phyloP scores from a whole-genome alignment of 2,888 invertebrate genomes.

The Myathropa florea region DNA sequence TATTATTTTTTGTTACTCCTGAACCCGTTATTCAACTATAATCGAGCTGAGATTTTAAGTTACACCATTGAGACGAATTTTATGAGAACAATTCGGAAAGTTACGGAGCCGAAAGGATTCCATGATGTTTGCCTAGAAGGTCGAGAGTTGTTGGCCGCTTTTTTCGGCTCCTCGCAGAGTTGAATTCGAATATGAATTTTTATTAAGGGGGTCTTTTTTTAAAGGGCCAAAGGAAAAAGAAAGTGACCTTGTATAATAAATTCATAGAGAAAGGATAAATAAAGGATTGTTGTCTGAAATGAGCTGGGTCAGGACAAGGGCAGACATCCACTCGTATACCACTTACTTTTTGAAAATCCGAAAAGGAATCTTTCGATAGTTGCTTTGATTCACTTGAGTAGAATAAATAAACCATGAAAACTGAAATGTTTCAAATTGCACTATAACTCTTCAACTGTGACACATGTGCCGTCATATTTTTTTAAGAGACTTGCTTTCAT shows the following conservation, averaged over 20 bases:
- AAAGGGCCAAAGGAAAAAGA: constrained; percentile 9
- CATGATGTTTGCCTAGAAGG: constrained; percentile 36
- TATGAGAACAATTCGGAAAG: constrained; percentile 49
- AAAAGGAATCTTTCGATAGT: constrained; percentile 15
- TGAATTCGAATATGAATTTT: constrained; percentile 46
- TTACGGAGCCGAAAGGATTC: constrained; percentile 39
- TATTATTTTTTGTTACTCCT: not conserved
- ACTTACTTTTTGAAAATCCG: not conserved
- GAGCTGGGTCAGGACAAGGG: constrained; percentile 17
- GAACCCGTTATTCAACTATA: constrained; percentile 51
- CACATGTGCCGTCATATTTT: no score
- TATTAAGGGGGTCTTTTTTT: constrained; percentile 19
- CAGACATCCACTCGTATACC: not conserved
- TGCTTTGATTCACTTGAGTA: not conserved
- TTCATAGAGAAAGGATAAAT: constrained; percentile 42
- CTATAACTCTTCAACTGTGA: no score
- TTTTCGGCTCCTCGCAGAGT: not conserved
- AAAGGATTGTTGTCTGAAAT: constrained; percentile 27
- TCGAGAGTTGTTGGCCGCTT: constrained; percentile 9
- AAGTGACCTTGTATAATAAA: constrained; percentile 45
- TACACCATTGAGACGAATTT: constrained; percentile 56
- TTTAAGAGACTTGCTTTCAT: no score
- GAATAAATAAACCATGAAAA: not conserved
- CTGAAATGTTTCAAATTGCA: no score
- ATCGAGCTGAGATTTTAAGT: constrained; percentile 55